Base-by-base conservation (phyloP, 1,140 invertebrate genomes). In the Pseudomyrmex cubaensis region DNA sequence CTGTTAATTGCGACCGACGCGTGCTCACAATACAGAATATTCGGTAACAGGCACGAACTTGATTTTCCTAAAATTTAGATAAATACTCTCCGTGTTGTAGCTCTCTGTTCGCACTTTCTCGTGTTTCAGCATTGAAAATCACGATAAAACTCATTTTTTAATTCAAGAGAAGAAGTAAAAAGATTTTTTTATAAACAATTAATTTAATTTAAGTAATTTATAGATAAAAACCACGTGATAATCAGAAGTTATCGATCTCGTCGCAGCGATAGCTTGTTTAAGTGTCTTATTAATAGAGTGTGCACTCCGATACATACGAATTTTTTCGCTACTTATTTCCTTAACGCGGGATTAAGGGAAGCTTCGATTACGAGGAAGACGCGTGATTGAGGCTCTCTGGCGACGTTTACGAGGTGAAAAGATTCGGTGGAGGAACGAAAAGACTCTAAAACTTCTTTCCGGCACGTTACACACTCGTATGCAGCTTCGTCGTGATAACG, bases 381-480 rank as follows among this genome's bases (percentile, higher is more conserved):
- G 73, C 86, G 75, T 75, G 85, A 87, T 87, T 82, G 85, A 74
- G 67, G 35, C 75, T 69, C 82, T 80, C 75, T 59, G 85, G 85
- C 82, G 82, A 84, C 75, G 72, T 87, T 87, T 56, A 82, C 72
- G 83, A 64, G 72, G 76, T 62, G 77, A 83, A 67, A 46, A 57
- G 72, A 72, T 57, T 22, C 57, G 44, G 82, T 70, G 44, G 17
- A 76, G 63, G 82, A 67, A 85, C 64, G 57, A 76, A 83, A 66
- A 83, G 63, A 3, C 12, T 22, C 44, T 59, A 22, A n/a, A n/a
- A 12, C 54, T 57, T 56, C 7, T 35, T 80, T 70, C 54, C 76
- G 76, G 56, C 64, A 72, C 76, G 54, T 20, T 20, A 20, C 35
- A n/a, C 54, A 9, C 12, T 35, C 52, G 20, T 44, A 7, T 35